Percentiles rank a stretch among this genome's conserved stretches.
Conservation (phyloP, 37 sponge, comb jelly and placozoan genomes). For the Aplysina aerophoba region DNA sequence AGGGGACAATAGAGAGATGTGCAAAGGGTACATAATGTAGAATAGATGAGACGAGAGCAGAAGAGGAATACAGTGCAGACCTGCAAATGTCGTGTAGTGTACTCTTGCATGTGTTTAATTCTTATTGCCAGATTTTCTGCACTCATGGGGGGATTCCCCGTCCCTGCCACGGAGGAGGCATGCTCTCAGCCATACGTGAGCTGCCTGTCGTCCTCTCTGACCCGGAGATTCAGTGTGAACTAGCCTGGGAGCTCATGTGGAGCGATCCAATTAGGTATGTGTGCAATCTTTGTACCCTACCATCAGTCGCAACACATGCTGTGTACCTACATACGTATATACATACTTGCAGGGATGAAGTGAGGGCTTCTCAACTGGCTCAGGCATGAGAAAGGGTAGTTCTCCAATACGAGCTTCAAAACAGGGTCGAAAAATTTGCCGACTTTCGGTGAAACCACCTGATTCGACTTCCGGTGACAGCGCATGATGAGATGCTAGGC, state of each 20-base stretch:
- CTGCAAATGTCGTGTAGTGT: neutral
- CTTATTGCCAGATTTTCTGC: slow-evolving; percentile 83
- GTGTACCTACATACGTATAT: neutral
- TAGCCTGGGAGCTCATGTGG: slow-evolving; percentile 98
- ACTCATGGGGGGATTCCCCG: slow-evolving; percentile 91
- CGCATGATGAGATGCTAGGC: no score
- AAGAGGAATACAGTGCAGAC: neutral
- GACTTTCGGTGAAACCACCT: no score
- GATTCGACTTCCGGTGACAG: no score
- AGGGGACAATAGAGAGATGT: no score
- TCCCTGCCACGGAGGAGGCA: slow-evolving; percentile 65
- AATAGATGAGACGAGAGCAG: no score
- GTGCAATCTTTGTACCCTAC: neutral
- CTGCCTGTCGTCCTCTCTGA: slow-evolving; percentile 71
- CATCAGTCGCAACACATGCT: neutral
- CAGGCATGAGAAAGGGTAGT: no score
- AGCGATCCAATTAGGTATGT: slow-evolving; percentile 91
- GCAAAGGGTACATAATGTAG: no score
- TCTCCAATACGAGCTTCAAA: no score
- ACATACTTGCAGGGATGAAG: no score
- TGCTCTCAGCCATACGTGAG: slow-evolving; percentile 77
- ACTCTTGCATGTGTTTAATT: neutral
- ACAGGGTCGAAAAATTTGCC: no score
- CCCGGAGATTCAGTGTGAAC: slow-evolving; percentile 75
- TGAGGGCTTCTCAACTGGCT: no score